Evolutionary conservation across 2,888 invertebrate species (phyloP), one percentile per base, ranked within the genome.

Genomic region (Melitaea athalia): DNA sequence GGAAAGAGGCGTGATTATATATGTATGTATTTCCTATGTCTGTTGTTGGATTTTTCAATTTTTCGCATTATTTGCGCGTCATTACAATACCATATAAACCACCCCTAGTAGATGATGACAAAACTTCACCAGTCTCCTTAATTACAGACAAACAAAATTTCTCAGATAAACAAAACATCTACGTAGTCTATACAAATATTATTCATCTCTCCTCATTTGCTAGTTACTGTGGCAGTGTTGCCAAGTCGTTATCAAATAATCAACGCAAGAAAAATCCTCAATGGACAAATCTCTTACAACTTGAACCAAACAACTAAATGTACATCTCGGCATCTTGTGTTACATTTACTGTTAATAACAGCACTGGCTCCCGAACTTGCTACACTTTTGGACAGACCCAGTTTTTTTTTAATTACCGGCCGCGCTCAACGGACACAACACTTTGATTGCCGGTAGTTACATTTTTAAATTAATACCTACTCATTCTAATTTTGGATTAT

Each of bases 291-390:
- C 75, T 72, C 78, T 76, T 45, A 64, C 81, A 61, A 31, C 78
- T 78, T 75, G 70, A 10, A 64, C 76, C 78, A 66, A 64, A 75
- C 78, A 79, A 81, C 81, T 82, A 84, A 85, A 84, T 86, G 86
- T 82, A 77, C 85, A 81, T 86, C 84, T 86, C 83, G 79, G 77
- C 85, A 81, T 86, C 84, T 86, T 83, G 79, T 81, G 83, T 88
- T 85, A 85, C 86, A 79, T 82, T 86, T 83, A 86, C 85, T 83
- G 86, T 86, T 89, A 85, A 79, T 90, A 89, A 90, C 90, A 86
- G 91, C 91, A 89, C 79, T 80, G 53, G 70, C 72, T 73, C 62
- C 73, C 71, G 66, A 75, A 74, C 71, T 76, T 84, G 86, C 82
- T 86, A 86, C 86, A 88, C 81, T 88, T 90, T 89, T 77, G 85